Evolutionary conservation across 2,888 invertebrate genomes (phyloP).

Genomic region (Eudasyphora cyanicolor): DNA sequence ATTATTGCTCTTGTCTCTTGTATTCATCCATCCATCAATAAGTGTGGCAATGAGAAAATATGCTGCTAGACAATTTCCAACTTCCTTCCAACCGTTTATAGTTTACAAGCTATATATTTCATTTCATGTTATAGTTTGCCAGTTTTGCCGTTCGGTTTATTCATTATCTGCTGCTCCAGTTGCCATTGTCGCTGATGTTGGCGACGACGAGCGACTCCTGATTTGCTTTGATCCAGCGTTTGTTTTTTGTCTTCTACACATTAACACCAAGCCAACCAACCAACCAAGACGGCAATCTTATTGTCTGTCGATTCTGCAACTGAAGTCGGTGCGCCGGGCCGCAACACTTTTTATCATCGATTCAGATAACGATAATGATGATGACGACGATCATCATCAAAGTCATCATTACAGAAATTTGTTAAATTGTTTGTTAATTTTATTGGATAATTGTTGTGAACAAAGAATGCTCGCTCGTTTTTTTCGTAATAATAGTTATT

Average conservation of each 20-base stretch:
- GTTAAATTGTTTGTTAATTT: conserved; percentile 33
- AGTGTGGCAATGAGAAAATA: background rate
- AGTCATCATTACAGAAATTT: background rate
- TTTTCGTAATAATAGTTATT: background rate
- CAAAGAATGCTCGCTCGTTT: background rate
- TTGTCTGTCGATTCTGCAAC: background rate
- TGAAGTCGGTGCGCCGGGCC: background rate
- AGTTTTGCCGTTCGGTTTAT: background rate
- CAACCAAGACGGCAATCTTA: background rate
- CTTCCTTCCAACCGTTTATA: conserved; percentile 6
- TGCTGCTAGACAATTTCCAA: background rate
- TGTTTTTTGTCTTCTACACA: conserved; percentile 18
- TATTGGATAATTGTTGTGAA: conserved; percentile 30
- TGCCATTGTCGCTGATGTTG: background rate
- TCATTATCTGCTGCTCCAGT: background rate
- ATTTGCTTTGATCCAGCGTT: conserved; percentile 11
- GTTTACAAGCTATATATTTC: background rate
- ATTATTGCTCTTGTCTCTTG: background rate
- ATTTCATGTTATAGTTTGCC: background rate
- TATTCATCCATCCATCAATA: background rate
- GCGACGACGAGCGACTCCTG: background rate
- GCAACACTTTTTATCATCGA: too few species aligned
- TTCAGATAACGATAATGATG: too few species aligned
- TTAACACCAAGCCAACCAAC: conserved; percentile 7
- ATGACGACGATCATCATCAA: background rate